Evolutionary conservation across 2,888 invertebrate genomes (phyloP).

Genomic region (Himalopsyche anomala): DNA sequence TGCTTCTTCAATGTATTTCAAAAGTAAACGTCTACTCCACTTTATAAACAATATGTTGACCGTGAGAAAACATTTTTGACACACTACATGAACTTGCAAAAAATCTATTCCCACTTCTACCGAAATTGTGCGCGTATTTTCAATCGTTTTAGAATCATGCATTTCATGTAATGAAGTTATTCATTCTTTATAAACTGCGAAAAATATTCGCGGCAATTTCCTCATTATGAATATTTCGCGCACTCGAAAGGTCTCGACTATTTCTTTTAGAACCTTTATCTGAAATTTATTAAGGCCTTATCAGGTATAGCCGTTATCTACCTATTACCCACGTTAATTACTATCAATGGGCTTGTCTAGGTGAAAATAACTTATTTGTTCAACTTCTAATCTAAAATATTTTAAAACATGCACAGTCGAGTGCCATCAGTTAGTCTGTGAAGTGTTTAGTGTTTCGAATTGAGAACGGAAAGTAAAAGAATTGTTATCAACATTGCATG

Average conservation of each 20-base stretch:
- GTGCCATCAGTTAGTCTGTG: not conserved
- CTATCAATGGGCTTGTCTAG: not conserved
- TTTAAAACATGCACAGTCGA: not conserved
- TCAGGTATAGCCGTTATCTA: slow-evolving; percentile 10
- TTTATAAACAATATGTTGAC: slow-evolving; percentile 34
- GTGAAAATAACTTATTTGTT: not conserved
- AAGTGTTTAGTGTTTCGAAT: not conserved
- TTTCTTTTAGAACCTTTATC: not conserved
- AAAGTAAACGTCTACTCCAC: slow-evolving; percentile 15
- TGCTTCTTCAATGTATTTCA: slow-evolving; percentile 13
- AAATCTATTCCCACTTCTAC: not conserved
- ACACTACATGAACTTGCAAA: slow-evolving; percentile 11
- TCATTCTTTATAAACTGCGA: not conserved
- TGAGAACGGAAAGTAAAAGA: not conserved
- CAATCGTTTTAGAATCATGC: not conserved
- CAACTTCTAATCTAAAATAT: not conserved
- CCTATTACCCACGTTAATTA: slow-evolving; percentile 1
- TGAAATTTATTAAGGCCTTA: not conserved
- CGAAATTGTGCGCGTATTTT: not conserved
- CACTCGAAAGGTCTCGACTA: not conserved
- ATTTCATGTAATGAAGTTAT: not conserved
- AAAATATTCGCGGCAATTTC: slow-evolving; percentile 15
- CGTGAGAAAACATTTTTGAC: slow-evolving; percentile 30
- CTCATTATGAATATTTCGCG: not conserved
- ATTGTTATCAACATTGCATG: slow-evolving; percentile 26